Conservation (phyloP, 2,113 vertebrate species). For the Notothenia rossii region DNA sequence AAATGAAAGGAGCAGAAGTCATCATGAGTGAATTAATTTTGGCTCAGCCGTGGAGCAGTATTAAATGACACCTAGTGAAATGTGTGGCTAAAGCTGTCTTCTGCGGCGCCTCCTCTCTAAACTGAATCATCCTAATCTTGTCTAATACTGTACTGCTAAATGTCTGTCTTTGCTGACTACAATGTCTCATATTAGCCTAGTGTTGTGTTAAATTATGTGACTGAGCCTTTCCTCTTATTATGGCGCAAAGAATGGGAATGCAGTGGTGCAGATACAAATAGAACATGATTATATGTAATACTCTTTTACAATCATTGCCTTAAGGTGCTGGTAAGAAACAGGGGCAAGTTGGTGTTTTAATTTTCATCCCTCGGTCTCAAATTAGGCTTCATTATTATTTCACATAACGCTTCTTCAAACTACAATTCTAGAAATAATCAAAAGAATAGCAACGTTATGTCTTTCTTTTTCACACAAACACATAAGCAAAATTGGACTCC, state of each 20-base stretch:
- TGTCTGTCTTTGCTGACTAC: constrained; percentile 52
- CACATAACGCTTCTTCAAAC: background rate
- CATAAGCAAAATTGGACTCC: background rate
- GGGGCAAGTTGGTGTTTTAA: background rate
- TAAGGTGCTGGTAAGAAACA: background rate
- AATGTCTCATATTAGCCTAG: constrained; percentile 45
- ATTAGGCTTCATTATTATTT: background rate
- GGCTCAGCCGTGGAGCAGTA: constrained; percentile 45
- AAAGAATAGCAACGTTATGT: background rate
- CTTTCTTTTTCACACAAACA: constrained; percentile 6
- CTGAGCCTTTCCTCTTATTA: constrained; percentile 36
- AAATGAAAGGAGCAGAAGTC: constrained; percentile 54
- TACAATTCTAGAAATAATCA: background rate
- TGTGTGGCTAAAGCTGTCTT: constrained; percentile 71
- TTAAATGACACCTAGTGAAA: constrained; percentile 76
- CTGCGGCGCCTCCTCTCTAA: constrained; percentile 57
- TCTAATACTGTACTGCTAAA: constrained; percentile 70
- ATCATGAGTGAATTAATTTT: constrained; percentile 65
- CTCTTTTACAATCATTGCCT: background rate
- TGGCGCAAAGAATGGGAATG: constrained; percentile 24
- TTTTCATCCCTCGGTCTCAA: background rate
- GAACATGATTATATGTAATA: constrained; percentile 33
- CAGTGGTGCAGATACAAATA: constrained; percentile 37
- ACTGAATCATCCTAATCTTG: constrained; percentile 72
- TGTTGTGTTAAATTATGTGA: constrained; percentile 64